Evolutionary conservation across 1,140 invertebrate species (phyloP).

Genomic region (Danaus melanippus): DNA sequence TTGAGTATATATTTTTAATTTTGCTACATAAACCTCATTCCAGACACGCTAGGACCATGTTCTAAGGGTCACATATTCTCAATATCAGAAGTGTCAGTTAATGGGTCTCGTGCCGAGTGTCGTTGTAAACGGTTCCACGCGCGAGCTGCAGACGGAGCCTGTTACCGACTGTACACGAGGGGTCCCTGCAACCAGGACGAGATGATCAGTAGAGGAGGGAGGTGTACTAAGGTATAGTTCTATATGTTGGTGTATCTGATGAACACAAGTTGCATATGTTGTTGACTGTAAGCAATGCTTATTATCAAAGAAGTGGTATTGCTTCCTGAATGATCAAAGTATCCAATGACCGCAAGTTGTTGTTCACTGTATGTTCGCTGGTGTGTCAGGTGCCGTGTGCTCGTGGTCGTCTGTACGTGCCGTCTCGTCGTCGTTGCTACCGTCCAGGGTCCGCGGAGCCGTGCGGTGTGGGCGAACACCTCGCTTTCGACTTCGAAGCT

Average conservation of each 20-base stretch:
- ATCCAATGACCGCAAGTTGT: too few relatives aligned
- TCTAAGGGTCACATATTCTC: slow-evolving; percentile 78
- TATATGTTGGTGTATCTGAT: too few relatives aligned
- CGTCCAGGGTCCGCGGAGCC: slow-evolving; percentile 81
- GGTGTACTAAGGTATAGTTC: slow-evolving; percentile 56
- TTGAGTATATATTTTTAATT: too few relatives aligned
- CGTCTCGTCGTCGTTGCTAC: slow-evolving; percentile 80
- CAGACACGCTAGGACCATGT: slow-evolving; percentile 76
- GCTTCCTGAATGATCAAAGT: too few relatives aligned
- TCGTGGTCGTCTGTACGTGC: slow-evolving; percentile 81
- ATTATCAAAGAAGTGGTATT: too few relatives aligned
- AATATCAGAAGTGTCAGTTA: slow-evolving; percentile 47
- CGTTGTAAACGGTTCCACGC: slow-evolving; percentile 81
- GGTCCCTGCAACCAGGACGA: slow-evolving; percentile 80
- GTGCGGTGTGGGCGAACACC: slow-evolving; percentile 78
- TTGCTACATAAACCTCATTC: too few relatives aligned
- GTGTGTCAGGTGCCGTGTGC: slow-evolving; percentile 76
- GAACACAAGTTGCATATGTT: too few relatives aligned
- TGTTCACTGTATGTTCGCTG: too few relatives aligned
- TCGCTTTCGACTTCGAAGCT: slow-evolving; percentile 83
- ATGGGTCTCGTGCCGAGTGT: slow-evolving; percentile 72
- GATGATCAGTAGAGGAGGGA: slow-evolving; percentile 76
- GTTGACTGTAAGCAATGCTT: too few relatives aligned
- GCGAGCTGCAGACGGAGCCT: slow-evolving; percentile 74
- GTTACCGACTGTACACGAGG: slow-evolving; percentile 82